phyloP scores from a whole-genome alignment of 2,888 invertebrate species.

The Andrena praecox region DNA sequence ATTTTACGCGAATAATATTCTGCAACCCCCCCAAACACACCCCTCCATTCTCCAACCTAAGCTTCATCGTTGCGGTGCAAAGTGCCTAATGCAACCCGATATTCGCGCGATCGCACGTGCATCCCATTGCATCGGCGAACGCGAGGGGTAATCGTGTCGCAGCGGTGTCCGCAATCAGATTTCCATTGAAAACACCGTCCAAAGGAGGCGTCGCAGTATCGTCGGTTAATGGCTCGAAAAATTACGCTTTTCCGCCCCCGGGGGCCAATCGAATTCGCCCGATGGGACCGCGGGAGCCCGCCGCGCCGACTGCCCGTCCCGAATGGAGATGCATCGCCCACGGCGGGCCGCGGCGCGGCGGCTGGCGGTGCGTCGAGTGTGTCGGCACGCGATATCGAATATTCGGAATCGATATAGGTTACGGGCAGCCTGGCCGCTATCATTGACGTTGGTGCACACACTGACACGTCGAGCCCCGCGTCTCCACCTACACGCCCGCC shows the following conservation, averaged over 20 bases:
- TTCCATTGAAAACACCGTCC: no score
- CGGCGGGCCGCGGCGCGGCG: constrained; percentile 26
- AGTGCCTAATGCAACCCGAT: no score
- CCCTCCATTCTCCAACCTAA: no score
- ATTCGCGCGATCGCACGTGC: no score
- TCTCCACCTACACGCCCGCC: constrained; percentile 22
- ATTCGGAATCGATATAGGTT: constrained; percentile 58
- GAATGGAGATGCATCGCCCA: constrained; percentile 59
- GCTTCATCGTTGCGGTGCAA: no score
- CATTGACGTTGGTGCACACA: constrained; percentile 16
- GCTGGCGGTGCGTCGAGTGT: constrained; percentile 47
- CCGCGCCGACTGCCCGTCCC: background rate
- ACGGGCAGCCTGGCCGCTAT: constrained; percentile 45
- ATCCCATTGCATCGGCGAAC: no score
- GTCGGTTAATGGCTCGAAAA: no score
- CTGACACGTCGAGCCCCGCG: background rate
- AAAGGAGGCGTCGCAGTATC: no score
- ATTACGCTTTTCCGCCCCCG: background rate
- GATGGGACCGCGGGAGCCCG: background rate
- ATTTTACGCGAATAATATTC: no score
- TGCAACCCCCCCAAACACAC: no score
- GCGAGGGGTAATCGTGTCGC: no score
- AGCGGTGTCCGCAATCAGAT: no score
- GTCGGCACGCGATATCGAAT: constrained; percentile 65
- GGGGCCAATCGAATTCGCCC: constrained; percentile 1